Evolutionary conservation across 2,113 vertebrate species (phyloP).

Genomic region (Turdus rufiventris): DNA sequence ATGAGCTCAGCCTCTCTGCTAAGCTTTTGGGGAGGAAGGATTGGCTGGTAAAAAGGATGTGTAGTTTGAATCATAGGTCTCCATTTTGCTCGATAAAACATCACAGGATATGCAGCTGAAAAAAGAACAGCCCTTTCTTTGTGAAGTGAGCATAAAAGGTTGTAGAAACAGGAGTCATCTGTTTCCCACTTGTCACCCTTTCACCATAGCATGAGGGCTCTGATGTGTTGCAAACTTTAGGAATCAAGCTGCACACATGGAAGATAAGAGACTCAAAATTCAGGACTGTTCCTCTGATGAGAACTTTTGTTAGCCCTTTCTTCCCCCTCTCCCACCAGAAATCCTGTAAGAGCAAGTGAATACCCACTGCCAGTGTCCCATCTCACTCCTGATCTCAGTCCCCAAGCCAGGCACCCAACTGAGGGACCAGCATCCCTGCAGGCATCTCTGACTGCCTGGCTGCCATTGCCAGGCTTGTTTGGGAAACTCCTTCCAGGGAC

Average conservation of each 20-base stretch:
- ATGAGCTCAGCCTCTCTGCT: not conserved
- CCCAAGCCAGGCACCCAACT: fast-evolving
- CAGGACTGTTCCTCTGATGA: not conserved
- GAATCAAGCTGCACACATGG: not conserved
- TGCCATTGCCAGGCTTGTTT: not conserved
- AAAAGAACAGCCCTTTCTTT: not conserved
- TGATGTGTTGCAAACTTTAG: not conserved
- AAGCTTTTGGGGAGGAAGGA: not conserved
- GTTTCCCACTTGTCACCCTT: not conserved
- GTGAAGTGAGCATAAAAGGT: not conserved
- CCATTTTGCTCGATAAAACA: not conserved
- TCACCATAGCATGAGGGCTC: fast-evolving
- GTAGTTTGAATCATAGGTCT: not conserved
- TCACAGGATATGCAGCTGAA: not conserved
- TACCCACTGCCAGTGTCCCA: not conserved
- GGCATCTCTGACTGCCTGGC: not conserved
- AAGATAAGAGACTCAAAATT: not conserved
- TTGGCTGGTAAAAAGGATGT: not conserved
- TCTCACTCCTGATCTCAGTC: fast-evolving
- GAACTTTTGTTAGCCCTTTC: not conserved
- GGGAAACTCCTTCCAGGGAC: not conserved
- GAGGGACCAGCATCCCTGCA: not conserved
- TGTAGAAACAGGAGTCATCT: not conserved
- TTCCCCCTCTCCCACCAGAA: not conserved
- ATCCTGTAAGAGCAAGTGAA: not conserved